These are phyloP conservation scores for Pocillopora meandrina DNA, from an alignment of 92 coral and sea anemone genomes.

Conservation along the genomic window DNA sequence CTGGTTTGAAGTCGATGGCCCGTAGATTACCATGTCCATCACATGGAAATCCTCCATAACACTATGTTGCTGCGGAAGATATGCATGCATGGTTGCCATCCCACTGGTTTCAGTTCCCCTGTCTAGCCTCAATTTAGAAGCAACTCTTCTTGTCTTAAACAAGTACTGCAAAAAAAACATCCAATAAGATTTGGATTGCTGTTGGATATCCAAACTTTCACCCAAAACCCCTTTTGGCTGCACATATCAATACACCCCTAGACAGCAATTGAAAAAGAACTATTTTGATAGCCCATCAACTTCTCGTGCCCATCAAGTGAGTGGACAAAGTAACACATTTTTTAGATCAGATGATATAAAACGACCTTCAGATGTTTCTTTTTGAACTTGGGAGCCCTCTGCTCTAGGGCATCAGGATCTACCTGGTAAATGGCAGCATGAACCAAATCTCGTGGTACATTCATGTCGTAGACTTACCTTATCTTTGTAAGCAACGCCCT, in stretches of 20 bases:
- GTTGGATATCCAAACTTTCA: slow-evolving; percentile 56
- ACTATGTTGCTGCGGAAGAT: slow-evolving; percentile 51
- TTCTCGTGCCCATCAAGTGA: slow-evolving; percentile 58
- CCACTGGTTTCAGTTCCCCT: slow-evolving; percentile 49
- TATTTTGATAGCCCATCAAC: slow-evolving; percentile 50
- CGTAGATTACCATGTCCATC: slow-evolving; percentile 48
- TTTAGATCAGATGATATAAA: too few relatives aligned
- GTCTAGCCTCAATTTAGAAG: slow-evolving; percentile 39
- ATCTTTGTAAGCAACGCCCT: slow-evolving; percentile 26
- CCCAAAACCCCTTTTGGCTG: slow-evolving; percentile 57
- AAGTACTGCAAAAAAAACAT: slow-evolving; percentile 54
- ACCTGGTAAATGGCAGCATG: slow-evolving; percentile 60
- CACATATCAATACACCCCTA: slow-evolving; percentile 61
- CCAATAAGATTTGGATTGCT: slow-evolving; percentile 60
- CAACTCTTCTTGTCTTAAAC: slow-evolving; percentile 43
- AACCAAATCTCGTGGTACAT: slow-evolving; percentile 61
- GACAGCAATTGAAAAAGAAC: slow-evolving; percentile 50
- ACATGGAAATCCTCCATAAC: slow-evolving; percentile 51
- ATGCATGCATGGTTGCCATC: slow-evolving; percentile 60
- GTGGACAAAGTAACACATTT: slow-evolving; percentile 30
- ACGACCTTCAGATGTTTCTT: slow-evolving; percentile 27
- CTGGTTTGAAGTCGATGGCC: slow-evolving; percentile 62
- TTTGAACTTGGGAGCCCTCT: slow-evolving; percentile 56
- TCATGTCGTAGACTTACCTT: slow-evolving; percentile 44
- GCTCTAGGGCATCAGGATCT: slow-evolving; percentile 58